Conservation (phyloP, 2,888 invertebrate genomes). For the Drosophila kokeensis region DNA sequence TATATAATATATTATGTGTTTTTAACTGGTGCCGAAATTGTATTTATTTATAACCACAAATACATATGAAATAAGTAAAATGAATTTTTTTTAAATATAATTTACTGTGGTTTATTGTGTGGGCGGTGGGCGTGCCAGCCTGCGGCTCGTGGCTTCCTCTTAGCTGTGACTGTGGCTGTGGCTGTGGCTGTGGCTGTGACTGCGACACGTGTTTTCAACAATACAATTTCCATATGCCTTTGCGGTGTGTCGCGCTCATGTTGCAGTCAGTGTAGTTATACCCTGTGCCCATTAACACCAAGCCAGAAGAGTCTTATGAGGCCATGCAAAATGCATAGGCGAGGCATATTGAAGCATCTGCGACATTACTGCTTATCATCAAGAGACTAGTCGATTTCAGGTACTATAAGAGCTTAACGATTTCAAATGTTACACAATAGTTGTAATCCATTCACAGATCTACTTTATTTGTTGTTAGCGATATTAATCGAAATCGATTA, state of each 20-base stretch:
- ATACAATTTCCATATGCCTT: constrained; percentile 64
- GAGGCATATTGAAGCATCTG: background rate
- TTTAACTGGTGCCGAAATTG: constrained; percentile 59
- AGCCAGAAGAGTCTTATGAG: background rate
- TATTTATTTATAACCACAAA: constrained; percentile 71
- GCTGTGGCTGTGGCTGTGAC: constrained; percentile 1
- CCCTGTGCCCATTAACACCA: background rate
- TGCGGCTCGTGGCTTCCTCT: background rate
- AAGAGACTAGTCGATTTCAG: background rate
- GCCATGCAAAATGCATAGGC: background rate
- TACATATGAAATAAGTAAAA: constrained; percentile 64
- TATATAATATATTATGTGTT: constrained; percentile 62
- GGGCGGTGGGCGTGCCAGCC: constrained; percentile 25
- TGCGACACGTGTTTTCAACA: constrained; percentile 69
- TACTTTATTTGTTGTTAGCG: background rate
- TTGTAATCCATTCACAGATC: background rate
- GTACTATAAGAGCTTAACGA: background rate
- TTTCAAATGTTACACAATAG: background rate
- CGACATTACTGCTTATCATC: background rate
- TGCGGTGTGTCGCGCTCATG: constrained; percentile 24
- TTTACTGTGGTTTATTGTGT: constrained; percentile 54
- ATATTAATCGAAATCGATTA: background rate
- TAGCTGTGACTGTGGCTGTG: constrained; percentile 19
- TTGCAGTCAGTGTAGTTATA: background rate
- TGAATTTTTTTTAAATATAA: constrained; percentile 68